A percentile compares a stretch with the other conserved stretches of the same genome.
Conservation (phyloP, 2,113 vertebrate species). For the Calypte anna region DNA sequence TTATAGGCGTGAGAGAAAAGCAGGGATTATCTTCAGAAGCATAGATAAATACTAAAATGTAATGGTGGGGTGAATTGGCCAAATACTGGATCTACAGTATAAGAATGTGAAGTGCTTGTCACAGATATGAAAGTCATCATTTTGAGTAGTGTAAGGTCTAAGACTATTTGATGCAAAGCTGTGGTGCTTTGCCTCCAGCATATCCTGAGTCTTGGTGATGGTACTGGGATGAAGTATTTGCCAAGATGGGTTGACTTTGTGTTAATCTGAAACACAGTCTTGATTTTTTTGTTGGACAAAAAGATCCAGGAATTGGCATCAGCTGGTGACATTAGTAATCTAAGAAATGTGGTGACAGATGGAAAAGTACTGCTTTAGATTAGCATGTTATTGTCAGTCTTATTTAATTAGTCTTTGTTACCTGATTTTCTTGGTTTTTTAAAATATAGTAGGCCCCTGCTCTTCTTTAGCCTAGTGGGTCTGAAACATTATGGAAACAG, state of each 20-base stretch:
- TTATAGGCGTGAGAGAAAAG: not conserved
- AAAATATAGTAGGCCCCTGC: not conserved
- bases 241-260: not conserved
- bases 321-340: not conserved
- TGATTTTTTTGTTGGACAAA: not conserved
- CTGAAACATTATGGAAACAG: not conserved
- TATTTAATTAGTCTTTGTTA: not conserved
- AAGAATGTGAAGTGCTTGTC: not conserved
- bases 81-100: not conserved
- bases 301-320: not conserved
- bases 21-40: not conserved
- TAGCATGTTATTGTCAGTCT: not conserved
- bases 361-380: not conserved
- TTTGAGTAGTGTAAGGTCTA: not conserved
- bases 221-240: not conserved
- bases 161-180: not conserved
- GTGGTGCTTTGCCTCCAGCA: not conserved
- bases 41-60: not conserved
- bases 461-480: not conserved
- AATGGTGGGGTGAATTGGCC: not conserved
- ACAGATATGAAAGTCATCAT: not conserved
- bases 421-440: not conserved
- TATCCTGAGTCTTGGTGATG: not conserved
- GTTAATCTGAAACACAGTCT: not conserved
- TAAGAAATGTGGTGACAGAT: not conserved